A percentile compares a stretch with the other conserved stretches of the same genome.
Conservation (phyloP, 2,113 vertebrate species). For the Ophiodon elongatus region DNA sequence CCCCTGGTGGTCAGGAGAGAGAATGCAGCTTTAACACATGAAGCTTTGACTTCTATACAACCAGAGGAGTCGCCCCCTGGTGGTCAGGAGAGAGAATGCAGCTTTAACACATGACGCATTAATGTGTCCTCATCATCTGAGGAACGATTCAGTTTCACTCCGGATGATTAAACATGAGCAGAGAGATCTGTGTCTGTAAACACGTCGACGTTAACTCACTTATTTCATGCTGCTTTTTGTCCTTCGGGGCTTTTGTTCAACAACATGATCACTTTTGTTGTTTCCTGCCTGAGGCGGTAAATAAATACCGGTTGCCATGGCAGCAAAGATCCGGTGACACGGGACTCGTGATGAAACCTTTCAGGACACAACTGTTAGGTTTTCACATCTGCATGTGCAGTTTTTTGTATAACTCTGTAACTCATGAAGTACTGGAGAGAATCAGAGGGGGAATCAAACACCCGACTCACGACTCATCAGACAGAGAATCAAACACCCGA, state of each 20-base stretch:
- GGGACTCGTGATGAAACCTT: neutral
- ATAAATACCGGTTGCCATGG: slow-evolving; percentile 33
- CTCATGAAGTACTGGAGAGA: neutral
- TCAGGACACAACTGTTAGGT: neutral
- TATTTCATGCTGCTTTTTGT: neutral
- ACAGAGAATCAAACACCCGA: no score
- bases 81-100: no score
- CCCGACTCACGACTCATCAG: no score
- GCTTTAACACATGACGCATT: no score
- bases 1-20: no score
- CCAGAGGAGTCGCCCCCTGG: no score
- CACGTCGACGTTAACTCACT: neutral
- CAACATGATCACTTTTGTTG: slow-evolving; percentile 24
- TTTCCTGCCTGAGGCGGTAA: slow-evolving; percentile 22
- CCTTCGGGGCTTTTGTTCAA: neutral
- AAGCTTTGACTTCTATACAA: no score
- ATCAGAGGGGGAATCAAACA: no score
- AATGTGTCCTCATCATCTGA: no score
- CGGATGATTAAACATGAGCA: slow-evolving; percentile 13
- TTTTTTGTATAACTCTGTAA: neutral
- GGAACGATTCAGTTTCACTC: no score
- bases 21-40: no score
- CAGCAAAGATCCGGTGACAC: slow-evolving; percentile 42
- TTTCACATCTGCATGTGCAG: neutral
- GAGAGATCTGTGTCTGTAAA: slow-evolving; percentile 11